phyloP scores from a whole-genome alignment of 1,140 invertebrate genomes.

The Capitella teleta region DNA sequence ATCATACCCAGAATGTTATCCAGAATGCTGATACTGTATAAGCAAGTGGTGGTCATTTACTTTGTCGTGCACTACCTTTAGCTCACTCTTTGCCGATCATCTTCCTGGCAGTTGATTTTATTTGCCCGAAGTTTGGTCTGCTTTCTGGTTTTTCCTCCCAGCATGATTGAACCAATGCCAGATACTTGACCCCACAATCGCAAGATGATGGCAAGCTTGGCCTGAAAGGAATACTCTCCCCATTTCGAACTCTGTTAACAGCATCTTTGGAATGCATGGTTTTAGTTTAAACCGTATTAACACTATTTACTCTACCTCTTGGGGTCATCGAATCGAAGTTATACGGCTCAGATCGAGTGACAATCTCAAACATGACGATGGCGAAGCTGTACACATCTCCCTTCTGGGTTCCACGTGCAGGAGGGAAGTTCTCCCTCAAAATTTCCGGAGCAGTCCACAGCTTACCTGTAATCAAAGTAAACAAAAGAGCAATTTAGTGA shows the following conservation, averaged over 20 bases:
- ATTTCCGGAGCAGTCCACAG: conserved; percentile 13
- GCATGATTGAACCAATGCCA: conserved; percentile 13
- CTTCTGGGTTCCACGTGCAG: conserved; percentile 6
- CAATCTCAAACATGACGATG: conserved; percentile 10
- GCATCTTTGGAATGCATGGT: no score
- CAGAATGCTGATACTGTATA: conserved; percentile 55
- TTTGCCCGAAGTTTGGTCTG: not conserved
- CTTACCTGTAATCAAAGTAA: conserved; percentile 2
- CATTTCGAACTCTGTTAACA: conserved; percentile 11
- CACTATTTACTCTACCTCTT: conserved; percentile 10
- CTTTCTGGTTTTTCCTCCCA: conserved; percentile 8
- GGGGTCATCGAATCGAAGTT: conserved; percentile 10
- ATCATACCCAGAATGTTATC: conserved; percentile 89
- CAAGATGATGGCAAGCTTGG: conserved; percentile 3
- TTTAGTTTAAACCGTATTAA: not conserved
- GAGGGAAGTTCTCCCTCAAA: conserved; percentile 8
- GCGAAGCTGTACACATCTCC: conserved; percentile 13
- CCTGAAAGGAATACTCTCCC: conserved; percentile 10
- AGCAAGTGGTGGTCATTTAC: not conserved
- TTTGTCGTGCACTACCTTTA: not conserved
- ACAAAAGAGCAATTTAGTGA: not conserved
- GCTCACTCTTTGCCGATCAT: conserved; percentile 10
- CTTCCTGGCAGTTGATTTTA: conserved; percentile 2
- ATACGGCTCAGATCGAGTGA: conserved; percentile 9
- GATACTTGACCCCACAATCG: not conserved